Conservation (phyloP, 2,888 invertebrate species). For the Unio delphinus region DNA sequence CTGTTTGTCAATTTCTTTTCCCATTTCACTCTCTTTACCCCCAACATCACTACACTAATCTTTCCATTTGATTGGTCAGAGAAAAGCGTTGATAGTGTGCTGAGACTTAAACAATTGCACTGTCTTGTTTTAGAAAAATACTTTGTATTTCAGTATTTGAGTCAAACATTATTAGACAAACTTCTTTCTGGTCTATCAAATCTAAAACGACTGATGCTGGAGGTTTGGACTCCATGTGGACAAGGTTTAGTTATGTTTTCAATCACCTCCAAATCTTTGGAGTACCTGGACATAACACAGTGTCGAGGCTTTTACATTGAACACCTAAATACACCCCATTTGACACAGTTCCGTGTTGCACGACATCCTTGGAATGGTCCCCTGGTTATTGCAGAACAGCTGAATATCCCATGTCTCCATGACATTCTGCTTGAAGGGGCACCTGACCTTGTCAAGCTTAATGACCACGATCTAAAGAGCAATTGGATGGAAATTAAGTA, state of each 20-base stretch:
- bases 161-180: conserved; percentile 55
- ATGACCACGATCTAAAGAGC: conserved; percentile 57
- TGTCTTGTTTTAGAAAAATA: conserved; percentile 65
- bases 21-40: conserved; percentile 56
- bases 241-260: conserved; percentile 56
- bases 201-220: conserved; percentile 59
- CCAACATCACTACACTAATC: conserved; percentile 59
- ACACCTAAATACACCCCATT: conserved; percentile 53
- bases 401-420: conserved; percentile 63
- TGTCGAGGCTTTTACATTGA: conserved; percentile 67
- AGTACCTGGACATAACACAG: conserved; percentile 66
- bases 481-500: conserved; percentile 53
- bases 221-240: conserved; percentile 68
- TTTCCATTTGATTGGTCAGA: conserved; percentile 69
- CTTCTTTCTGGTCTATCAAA: conserved; percentile 48
- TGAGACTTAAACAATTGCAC: conserved; percentile 54
- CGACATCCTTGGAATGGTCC: conserved; percentile 65
- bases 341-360: conserved; percentile 60
- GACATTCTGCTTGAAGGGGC: conserved; percentile 60
- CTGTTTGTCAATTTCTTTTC: conserved; percentile 65
- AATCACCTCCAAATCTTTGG: conserved; percentile 55
- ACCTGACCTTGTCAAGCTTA: conserved; percentile 58
- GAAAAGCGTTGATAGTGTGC: conserved; percentile 57
- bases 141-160: conserved; percentile 61
- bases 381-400: conserved; percentile 47